These are phyloP conservation scores for Cheilosia variabilis DNA, from an alignment of 2,888 invertebrate species.

Conservation along the genomic window DNA sequence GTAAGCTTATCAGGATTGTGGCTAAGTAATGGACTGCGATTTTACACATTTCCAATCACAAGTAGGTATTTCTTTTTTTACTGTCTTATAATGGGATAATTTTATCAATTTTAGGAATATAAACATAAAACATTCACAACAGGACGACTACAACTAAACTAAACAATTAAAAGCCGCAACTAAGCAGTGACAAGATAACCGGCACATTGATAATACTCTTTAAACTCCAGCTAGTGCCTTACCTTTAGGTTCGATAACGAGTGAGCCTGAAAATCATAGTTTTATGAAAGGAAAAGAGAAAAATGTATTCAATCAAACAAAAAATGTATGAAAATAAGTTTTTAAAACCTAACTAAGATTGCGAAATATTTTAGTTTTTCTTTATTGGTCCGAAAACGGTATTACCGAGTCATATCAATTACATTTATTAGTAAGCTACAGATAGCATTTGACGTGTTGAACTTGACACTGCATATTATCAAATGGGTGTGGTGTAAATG, in stretches of 20 bases:
- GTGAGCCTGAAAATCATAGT: constrained; percentile 65
- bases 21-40: neutral
- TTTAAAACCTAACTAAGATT: neutral
- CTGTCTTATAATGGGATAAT: neutral
- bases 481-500: constrained; percentile 53
- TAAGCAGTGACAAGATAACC: constrained; percentile 3
- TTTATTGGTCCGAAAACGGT: constrained; percentile 15
- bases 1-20: neutral
- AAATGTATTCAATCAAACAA: neutral
- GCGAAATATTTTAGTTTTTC: constrained; percentile 11
- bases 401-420: constrained; percentile 47
- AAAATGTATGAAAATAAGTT: neutral
- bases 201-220: constrained; percentile 25
- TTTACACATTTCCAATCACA: too few species aligned
- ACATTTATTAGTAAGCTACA: constrained; percentile 49
- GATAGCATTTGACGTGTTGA: constrained; percentile 32
- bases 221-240: constrained; percentile 47
- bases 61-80: neutral
- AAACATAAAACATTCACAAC: constrained; percentile 3
- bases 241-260: constrained; percentile 66
- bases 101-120: neutral
- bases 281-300: constrained; percentile 9
- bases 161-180: constrained; percentile 4
- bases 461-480: constrained; percentile 40
- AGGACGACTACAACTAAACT: neutral